Evolutionary conservation across 2,113 vertebrate genomes (phyloP).

Genomic region (Fukomys damarensis): DNA sequence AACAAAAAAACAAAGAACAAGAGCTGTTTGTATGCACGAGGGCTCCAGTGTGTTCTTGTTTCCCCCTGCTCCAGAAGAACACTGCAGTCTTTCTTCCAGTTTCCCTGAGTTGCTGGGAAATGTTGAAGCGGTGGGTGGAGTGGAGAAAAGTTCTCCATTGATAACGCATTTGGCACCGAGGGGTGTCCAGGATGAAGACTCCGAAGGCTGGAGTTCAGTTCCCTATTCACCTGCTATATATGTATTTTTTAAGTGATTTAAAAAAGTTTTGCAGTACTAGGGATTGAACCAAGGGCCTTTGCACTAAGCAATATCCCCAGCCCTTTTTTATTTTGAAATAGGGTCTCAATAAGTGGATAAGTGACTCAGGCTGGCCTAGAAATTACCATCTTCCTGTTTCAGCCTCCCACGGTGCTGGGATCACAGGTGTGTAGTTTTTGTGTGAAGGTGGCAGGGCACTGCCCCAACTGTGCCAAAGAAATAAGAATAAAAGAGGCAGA

Average conservation of each 20-base stretch:
- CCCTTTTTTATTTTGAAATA: background rate
- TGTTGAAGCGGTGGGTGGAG: background rate
- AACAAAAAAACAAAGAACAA: no score
- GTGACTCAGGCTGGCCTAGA: background rate
- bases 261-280: background rate
- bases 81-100: background rate
- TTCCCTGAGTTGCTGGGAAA: background rate
- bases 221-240: background rate
- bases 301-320: background rate
- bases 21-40: rapidly evolving
- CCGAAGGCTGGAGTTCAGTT: background rate
- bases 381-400: background rate
- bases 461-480: background rate
- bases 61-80: background rate
- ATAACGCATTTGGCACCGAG: background rate
- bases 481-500: slow-evolving; percentile 67
- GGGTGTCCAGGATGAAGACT: background rate
- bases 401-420: background rate
- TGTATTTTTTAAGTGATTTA: background rate
- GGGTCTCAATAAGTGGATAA: background rate
- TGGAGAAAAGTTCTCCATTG: no score
- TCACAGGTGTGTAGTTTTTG: background rate
- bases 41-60: background rate
- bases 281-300: background rate
- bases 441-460: background rate